Evolutionary conservation across 2,113 vertebrate genomes (phyloP), one percentile per base, ranked within the genome.

Genomic region (Scomber japonicus): DNA sequence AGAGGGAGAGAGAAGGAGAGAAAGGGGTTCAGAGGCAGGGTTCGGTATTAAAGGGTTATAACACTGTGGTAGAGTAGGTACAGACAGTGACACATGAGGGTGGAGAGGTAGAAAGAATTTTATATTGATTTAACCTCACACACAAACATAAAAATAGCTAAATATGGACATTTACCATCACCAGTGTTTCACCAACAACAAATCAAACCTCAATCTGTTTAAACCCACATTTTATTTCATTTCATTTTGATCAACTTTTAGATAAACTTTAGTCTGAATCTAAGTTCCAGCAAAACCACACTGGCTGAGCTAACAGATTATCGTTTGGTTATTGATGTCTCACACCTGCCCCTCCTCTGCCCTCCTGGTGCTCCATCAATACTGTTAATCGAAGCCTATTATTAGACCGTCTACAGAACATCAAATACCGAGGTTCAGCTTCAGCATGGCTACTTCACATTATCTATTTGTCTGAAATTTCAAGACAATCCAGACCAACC

Each of bases 61-160:
- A 11, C 21, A 59, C 45, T 31, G 15, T 45, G 59, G 16, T 44
- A 4, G 51, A 51, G 49, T 9, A 15, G 17, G 50, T 69, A 27
- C 51, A 57, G 75, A 74, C 75, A 57, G 63, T 69, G 68, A 73
- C 69, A 83, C 65, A 70, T 51, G 68, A 63, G 40, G 31, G 72
- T 19, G 44, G 2, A 24, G 24, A 24, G 35, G 35, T 10, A 64
- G 56, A 77, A 40, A 8, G 14, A 3, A 54, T 59, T 71, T 82
- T 24, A 65, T 55, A 76, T 68, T n/a, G 61, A 72, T 69, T 80
- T 35, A 46, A 15, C 59, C 21, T 48, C 5, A 1, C 7, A 11
- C 30, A 13, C 17, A 35, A 31, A 57, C 56, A 66, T 11, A 46
- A 44, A 49, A 72, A 69, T 40, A 57, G 35, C 35, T 40, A 8